Conservation (phyloP, 2,113 vertebrate genomes). For the Sebastes fasciatus region DNA sequence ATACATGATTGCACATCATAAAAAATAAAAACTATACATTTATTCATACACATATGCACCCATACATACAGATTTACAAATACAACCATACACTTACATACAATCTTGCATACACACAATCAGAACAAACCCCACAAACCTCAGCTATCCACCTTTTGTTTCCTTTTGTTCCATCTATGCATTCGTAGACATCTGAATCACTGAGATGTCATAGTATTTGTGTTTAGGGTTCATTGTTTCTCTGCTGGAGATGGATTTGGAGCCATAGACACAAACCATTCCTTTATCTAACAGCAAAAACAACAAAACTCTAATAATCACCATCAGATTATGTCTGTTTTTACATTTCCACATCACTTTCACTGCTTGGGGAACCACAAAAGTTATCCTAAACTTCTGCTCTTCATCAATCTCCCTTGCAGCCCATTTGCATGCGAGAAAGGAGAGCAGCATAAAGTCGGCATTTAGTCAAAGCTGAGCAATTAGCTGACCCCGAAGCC, state of each 20-base stretch:
- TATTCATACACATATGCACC: too few species aligned
- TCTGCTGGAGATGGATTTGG: constrained; percentile 15
- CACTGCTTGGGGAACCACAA: constrained; percentile 4
- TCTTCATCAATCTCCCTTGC: constrained; percentile 15
- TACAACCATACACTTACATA: too few species aligned
- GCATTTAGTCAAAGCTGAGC: constrained; percentile 25
- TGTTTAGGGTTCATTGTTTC: neutral
- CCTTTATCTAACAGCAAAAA: neutral
- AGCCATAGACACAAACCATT: neutral
- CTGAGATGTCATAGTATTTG: constrained; percentile 13
- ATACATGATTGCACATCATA: too few species aligned
- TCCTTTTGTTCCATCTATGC: neutral
- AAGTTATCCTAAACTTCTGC: constrained; percentile 29
- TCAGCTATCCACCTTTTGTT: too few species aligned
- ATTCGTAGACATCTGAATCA: neutral
- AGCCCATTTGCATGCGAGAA: constrained; percentile 42
- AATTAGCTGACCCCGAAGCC: constrained; percentile 28
- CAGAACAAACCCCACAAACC: too few species aligned
- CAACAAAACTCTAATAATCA: neutral
- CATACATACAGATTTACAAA: too few species aligned
- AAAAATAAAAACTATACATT: too few species aligned
- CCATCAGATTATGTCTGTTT: neutral
- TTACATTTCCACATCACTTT: neutral
- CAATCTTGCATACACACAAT: too few species aligned
- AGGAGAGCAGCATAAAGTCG: constrained; percentile 6